phyloP scores from a whole-genome alignment of 2,797 vertebrate genomes.

The Micropoecilia bifurca region DNA sequence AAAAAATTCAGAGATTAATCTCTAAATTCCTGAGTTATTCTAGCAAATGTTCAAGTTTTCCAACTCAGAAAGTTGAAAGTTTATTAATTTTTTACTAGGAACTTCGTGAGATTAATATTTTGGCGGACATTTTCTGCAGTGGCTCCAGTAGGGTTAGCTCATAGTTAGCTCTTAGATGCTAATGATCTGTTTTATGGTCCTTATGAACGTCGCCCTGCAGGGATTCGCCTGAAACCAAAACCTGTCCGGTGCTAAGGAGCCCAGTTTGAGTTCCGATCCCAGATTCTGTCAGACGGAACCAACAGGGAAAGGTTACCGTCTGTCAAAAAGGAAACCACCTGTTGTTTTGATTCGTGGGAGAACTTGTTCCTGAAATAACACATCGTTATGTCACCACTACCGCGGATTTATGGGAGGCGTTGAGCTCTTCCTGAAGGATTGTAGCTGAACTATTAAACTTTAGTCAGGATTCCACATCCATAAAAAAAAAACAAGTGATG shows the following conservation, averaged over 20 bases:
- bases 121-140: too few species aligned
- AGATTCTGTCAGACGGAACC: not conserved
- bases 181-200: conserved; percentile 10
- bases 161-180: not conserved
- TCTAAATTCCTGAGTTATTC: too few species aligned
- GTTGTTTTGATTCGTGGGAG: not conserved
- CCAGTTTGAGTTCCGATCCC: not conserved
- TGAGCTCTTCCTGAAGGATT: conserved; percentile 20
- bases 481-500: not conserved
- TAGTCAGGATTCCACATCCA: conserved; percentile 8
- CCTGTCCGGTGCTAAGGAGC: not conserved
- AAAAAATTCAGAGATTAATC: too few species aligned
- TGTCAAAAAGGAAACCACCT: not conserved
- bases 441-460: not conserved
- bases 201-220: not conserved
- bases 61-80: too few species aligned
- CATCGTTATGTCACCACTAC: conserved; percentile 10
- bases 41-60: too few species aligned
- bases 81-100: too few species aligned
- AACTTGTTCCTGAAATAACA: not conserved
- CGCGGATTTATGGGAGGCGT: conserved; percentile 4
- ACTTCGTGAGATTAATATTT: too few species aligned
- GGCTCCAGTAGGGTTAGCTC: not conserved
- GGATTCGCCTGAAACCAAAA: conserved; percentile 2
- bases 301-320: not conserved